Conservation (phyloP, 2,888 invertebrate species). For the Epirrhoe tristata region DNA sequence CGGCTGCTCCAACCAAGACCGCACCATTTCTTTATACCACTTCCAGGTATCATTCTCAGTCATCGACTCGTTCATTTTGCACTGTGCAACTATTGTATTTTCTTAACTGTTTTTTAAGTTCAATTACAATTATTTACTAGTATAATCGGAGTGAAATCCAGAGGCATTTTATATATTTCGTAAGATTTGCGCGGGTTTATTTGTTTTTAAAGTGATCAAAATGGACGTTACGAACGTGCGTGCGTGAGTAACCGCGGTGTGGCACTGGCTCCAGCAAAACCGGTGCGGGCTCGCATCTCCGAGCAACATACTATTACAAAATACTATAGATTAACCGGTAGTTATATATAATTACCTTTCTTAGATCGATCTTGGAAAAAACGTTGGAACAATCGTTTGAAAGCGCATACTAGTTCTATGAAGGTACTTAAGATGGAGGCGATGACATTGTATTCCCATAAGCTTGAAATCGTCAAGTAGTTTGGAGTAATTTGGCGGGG, state of each 20-base stretch:
- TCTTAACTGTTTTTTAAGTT: background rate
- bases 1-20: constrained; percentile 86
- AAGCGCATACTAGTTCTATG: constrained; percentile 49
- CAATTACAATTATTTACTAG: constrained; percentile 45
- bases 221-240: constrained; percentile 39
- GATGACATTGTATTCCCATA: constrained; percentile 43
- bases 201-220: constrained; percentile 32
- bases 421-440: background rate
- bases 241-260: constrained; percentile 39
- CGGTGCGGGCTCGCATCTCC: constrained; percentile 51
- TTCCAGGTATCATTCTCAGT: constrained; percentile 69
- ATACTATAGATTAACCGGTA: constrained; percentile 17
- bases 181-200: constrained; percentile 22
- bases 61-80: constrained; percentile 69
- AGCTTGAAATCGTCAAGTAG: background rate
- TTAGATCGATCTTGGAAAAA: constrained; percentile 60
- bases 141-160: constrained; percentile 13
- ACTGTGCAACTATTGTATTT: constrained; percentile 44
- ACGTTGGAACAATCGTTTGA: constrained; percentile 64
- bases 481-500: background rate
- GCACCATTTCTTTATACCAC: constrained; percentile 74
- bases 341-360: constrained; percentile 63
- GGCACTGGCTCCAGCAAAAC: constrained; percentile 54
- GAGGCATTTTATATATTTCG: constrained; percentile 11
- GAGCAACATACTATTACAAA: constrained; percentile 33